A percentile compares a stretch with the other conserved stretches of the same genome.
These are phyloP conservation scores for Ceratosolen solmsi DNA, from an alignment of 1,140 invertebrate genomes.

Conservation along the genomic window DNA sequence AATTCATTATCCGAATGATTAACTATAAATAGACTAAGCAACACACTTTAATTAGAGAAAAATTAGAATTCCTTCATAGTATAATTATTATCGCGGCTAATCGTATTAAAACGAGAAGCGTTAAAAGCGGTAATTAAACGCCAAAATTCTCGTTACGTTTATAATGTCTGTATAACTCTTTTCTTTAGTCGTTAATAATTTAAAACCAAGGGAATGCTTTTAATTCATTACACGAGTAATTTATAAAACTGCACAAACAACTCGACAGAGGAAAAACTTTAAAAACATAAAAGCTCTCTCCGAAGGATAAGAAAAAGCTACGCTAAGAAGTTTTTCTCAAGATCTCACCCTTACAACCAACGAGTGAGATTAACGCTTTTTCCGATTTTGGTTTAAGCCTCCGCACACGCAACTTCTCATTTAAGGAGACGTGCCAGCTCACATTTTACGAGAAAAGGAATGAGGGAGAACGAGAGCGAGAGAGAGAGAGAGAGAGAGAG, in stretches of 20 bases:
- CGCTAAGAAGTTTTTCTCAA: slow-evolving; percentile 6
- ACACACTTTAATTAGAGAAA: too few relatives aligned
- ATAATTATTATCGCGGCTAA: too few relatives aligned
- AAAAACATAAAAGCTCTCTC: slow-evolving; percentile 16
- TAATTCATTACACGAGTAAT: slow-evolving; percentile 13
- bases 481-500: too few relatives aligned
- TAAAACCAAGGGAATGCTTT: background rate
- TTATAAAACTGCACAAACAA: background rate
- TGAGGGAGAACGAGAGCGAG: too few relatives aligned
- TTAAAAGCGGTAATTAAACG: too few relatives aligned
- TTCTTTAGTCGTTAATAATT: background rate
- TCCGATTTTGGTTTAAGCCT: slow-evolving; percentile 10
- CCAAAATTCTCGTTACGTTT: too few relatives aligned
- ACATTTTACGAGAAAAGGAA: background rate
- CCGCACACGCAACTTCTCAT: slow-evolving; percentile 12
- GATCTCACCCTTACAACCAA: slow-evolving; percentile 11
- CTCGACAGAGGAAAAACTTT: background rate
- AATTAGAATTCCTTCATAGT: too few relatives aligned
- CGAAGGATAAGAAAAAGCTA: background rate
- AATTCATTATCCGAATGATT: too few relatives aligned
- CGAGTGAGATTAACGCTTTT: slow-evolving; percentile 23
- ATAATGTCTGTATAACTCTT: too few relatives aligned
- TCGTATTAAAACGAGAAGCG: too few relatives aligned
- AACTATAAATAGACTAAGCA: too few relatives aligned
- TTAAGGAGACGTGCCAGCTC: slow-evolving; percentile 23